A percentile compares a stretch with the other conserved stretches of the same genome.
Conservation (phyloP, 2,797 vertebrate genomes). For the Hybognathus amarus region DNA sequence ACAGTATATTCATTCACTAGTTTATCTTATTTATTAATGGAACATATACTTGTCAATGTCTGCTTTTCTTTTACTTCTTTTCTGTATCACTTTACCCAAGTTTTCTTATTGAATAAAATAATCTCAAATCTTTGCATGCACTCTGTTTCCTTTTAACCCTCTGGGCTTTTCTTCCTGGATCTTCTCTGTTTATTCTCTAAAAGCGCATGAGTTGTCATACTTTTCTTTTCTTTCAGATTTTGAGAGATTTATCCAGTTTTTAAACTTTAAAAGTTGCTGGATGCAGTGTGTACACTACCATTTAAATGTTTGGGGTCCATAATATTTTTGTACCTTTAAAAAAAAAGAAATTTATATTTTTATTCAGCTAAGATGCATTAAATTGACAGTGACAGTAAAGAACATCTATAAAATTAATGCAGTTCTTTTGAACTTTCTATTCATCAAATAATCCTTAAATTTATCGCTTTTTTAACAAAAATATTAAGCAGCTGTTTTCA, state of each 20-base stretch:
- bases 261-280: not conserved
- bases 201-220: not conserved
- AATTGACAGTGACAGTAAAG: not conserved
- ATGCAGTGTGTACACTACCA: too few relatives aligned
- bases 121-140: slow-evolving; percentile 35
- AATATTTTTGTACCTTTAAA: not conserved
- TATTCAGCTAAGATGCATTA: not conserved
- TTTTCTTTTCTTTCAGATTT: not conserved
- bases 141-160: slow-evolving; percentile 16
- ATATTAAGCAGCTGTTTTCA: not conserved
- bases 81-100: not conserved
- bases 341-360: not conserved
- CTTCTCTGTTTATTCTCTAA: slow-evolving; percentile 13
- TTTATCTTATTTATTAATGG: slow-evolving; percentile 8
- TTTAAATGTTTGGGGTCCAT: not conserved
- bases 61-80: not conserved
- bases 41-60: not conserved
- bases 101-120: slow-evolving; percentile 51
- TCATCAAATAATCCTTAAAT: not conserved
- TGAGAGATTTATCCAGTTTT: not conserved
- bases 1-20: not conserved
- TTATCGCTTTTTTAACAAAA: not conserved
- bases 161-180: slow-evolving; percentile 10
- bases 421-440: not conserved
- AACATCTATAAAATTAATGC: not conserved